These are phyloP conservation scores for Procambarus virginalis DNA, from an alignment of 1,140 invertebrate genomes.

Conservation along the genomic window DNA sequence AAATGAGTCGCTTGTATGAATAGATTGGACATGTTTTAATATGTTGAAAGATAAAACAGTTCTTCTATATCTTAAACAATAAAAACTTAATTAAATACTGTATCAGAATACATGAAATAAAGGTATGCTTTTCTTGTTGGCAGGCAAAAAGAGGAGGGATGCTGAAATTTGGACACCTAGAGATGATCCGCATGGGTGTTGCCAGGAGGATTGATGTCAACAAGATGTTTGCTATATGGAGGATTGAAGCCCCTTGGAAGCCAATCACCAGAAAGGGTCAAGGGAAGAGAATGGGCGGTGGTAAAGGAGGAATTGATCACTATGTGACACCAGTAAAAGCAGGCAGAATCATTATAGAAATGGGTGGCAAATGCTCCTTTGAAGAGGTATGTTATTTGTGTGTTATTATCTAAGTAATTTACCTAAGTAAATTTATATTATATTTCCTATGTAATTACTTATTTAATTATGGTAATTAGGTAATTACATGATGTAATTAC, in stretches of 20 bases:
- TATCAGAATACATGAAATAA: no score
- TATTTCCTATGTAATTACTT: no score
- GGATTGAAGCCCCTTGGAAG: conserved; percentile 96
- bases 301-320: conserved; percentile 96
- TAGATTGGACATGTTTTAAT: no score
- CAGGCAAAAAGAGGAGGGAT: conserved; percentile 88
- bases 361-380: conserved; percentile 93
- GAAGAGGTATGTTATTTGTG: conserved; percentile 80
- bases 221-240: conserved; percentile 95
- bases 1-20: no score
- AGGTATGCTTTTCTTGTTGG: not conserved
- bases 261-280: conserved; percentile 92
- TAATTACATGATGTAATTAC: no score
- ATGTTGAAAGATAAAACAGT: no score
- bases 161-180: conserved; percentile 86
- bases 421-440: no score
- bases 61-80: no score
- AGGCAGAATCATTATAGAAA: conserved; percentile 94
- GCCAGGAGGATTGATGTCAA: conserved; percentile 84
- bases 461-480: no score
- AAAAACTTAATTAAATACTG: no score
- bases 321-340: conserved; percentile 95
- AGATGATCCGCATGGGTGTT: conserved; percentile 88
- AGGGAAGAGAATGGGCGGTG: conserved; percentile 95
- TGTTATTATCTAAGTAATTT: no score